Percentiles rank a stretch among this genome's conserved stretches.
Evolutionary conservation across 2,888 invertebrate genomes (phyloP).

Genomic region (Brachyopa scutellaris): DNA sequence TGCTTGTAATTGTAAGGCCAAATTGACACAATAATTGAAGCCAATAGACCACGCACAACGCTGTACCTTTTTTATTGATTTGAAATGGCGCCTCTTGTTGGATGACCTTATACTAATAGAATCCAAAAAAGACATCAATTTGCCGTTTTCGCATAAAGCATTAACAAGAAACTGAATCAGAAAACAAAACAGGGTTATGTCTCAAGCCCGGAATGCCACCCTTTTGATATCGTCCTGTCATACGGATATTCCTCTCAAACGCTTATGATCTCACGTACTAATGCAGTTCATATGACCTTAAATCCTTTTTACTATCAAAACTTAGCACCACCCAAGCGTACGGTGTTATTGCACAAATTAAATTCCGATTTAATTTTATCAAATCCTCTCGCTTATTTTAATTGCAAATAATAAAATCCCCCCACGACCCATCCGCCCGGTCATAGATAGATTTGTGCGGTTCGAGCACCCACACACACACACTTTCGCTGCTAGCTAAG

Average conservation of each 20-base stretch:
- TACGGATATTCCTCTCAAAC: background rate
- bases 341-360: conserved; percentile 28
- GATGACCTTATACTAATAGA: no score
- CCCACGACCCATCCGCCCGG: background rate
- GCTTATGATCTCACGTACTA: background rate
- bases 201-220: no score
- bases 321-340: conserved; percentile 31
- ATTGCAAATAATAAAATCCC: conserved; percentile 60
- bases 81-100: no score
- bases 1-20: no score
- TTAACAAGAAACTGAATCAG: no score
- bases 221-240: background rate
- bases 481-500: no score
- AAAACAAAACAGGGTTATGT: no score
- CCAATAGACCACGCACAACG: no score
- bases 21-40: no score
- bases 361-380: conserved; percentile 60
- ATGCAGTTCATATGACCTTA: background rate
- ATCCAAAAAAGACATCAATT: no score
- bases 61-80: no score
- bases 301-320: conserved; percentile 22
- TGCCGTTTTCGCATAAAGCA: no score
- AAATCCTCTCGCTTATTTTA: conserved; percentile 56
- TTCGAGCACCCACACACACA: background rate
- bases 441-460: background rate